A percentile compares a stretch with the other conserved stretches of the same genome.
Evolutionary conservation across 2,888 invertebrate species (phyloP).

Genomic region (Ophion costatus): DNA sequence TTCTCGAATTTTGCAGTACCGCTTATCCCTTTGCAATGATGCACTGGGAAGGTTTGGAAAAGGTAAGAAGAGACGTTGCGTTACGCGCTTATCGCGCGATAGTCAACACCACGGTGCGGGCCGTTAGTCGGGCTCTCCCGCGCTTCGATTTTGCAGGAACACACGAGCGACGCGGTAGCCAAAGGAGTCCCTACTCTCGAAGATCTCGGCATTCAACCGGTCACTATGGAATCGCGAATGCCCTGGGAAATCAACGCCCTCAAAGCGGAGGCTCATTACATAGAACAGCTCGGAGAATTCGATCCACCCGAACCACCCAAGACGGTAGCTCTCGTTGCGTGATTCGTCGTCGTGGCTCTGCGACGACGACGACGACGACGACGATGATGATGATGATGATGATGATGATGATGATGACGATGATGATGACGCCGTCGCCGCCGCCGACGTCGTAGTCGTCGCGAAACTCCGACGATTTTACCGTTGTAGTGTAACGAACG

Average conservation of each 20-base stretch:
- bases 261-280: constrained; percentile 89
- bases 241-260: constrained; percentile 92
- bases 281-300: constrained; percentile 91
- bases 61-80: constrained; percentile 82
- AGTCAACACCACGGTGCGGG: too few species aligned
- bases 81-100: neutral
- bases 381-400: too few species aligned
- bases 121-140: too few species aligned
- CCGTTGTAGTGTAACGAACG: too few species aligned
- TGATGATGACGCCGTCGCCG: neutral
- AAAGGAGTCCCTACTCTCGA: constrained; percentile 90
- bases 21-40: constrained; percentile 89
- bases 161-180: constrained; percentile 88
- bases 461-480: too few species aligned
- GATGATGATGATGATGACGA: too few species aligned
- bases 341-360: constrained; percentile 22
- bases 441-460: too few species aligned
- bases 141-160: constrained; percentile 86
- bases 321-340: constrained; percentile 73
- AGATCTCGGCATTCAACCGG: constrained; percentile 93
- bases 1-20: constrained; percentile 87
- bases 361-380: neutral
- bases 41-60: constrained; percentile 92
- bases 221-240: constrained; percentile 91
- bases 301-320: constrained; percentile 87